Evolutionary conservation across 2,113 vertebrate species (phyloP).

Genomic region (Brevimyrus niger): DNA sequence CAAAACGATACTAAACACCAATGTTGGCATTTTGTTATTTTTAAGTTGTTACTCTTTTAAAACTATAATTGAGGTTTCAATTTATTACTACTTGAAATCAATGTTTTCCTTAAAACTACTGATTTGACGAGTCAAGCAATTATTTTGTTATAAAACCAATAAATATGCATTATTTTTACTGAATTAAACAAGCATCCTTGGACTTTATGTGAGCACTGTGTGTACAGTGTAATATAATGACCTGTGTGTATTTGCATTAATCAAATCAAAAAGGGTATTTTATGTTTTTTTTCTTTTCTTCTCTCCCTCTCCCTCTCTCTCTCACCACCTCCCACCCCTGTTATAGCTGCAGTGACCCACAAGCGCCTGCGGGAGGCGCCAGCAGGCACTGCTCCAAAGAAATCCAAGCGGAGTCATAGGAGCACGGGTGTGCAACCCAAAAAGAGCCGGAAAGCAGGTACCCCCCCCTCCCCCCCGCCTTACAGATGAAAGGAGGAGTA

Average conservation of each 20-base stretch:
- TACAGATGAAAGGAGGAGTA: too few relatives aligned
- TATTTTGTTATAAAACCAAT: background rate
- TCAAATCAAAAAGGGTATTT: background rate
- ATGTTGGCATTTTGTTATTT: background rate
- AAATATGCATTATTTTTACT: background rate
- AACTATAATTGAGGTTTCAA: background rate
- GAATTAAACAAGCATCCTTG: background rate
- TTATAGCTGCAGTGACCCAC: constrained; percentile 70
- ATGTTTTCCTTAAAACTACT: background rate
- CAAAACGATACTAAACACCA: background rate
- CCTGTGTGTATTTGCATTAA: background rate
- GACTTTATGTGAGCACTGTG: background rate
- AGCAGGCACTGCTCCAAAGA: constrained; percentile 75
- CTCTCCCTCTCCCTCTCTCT: background rate
- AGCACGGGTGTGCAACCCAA: constrained; percentile 76
- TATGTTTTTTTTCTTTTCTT: background rate
- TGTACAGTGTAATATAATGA: background rate
- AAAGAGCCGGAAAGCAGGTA: constrained; percentile 89
- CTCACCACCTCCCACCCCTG: background rate
- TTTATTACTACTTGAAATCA: background rate
- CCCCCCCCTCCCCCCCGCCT: background rate
- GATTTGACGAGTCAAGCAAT: background rate
- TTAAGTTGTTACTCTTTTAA: background rate
- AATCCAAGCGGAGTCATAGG: constrained; percentile 92
- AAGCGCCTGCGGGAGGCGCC: constrained; percentile 83